Conservation (phyloP, 2,797 vertebrate species). For the Salmo trutta region DNA sequence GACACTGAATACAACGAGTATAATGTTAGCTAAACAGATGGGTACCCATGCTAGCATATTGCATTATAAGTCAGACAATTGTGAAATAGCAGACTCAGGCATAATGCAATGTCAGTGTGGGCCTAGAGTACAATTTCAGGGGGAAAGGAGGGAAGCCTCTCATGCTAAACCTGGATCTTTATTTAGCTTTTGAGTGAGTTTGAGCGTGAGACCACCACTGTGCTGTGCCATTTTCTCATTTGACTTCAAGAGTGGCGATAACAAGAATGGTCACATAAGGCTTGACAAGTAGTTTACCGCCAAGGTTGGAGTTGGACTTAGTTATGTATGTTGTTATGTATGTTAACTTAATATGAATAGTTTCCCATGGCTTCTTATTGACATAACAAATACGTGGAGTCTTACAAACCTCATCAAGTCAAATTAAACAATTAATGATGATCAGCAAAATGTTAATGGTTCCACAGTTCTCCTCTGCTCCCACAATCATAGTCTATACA, state of each 20-base stretch:
- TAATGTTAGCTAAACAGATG: background rate
- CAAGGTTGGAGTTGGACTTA: background rate
- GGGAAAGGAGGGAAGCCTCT: too few relatives aligned
- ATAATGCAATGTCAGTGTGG: too few relatives aligned
- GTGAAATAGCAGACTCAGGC: too few relatives aligned
- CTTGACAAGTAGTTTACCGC: background rate
- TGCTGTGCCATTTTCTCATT: background rate
- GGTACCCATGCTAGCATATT: too few relatives aligned
- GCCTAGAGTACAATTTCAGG: too few relatives aligned
- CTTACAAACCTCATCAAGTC: too few relatives aligned
- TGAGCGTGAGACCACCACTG: too few relatives aligned
- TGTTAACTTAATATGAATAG: too few relatives aligned
- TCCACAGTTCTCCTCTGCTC: background rate
- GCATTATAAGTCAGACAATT: too few relatives aligned
- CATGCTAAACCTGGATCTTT: background rate
- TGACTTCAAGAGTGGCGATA: background rate
- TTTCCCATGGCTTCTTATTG: too few relatives aligned
- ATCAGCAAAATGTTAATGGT: background rate
- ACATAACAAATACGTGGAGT: too few relatives aligned
- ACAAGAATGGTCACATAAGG: slow-evolving; percentile 18
- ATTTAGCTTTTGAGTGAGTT: background rate
- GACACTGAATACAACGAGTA: background rate
- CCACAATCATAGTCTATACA: background rate
- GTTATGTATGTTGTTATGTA: background rate
- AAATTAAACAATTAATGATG: too few relatives aligned